These are phyloP conservation scores for Corythornis cristatus DNA, from an alignment of 2,113 vertebrate genomes.

Conservation along the genomic window DNA sequence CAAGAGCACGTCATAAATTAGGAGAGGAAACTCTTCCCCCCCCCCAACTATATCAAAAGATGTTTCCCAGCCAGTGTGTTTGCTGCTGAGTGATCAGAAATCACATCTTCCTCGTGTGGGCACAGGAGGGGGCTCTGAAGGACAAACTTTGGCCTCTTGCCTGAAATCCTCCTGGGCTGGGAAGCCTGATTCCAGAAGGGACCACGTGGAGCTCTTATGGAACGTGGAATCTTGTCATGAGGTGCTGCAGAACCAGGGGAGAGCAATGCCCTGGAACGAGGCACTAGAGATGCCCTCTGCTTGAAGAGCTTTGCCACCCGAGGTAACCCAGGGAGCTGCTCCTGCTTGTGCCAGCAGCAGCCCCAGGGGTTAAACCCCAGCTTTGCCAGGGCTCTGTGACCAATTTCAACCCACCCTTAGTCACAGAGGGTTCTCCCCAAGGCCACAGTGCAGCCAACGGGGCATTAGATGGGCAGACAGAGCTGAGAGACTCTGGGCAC, in stretches of 20 bases:
- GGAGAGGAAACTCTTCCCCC: not conserved
- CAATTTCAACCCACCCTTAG: too few species aligned
- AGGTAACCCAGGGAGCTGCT: too few species aligned
- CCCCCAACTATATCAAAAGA: not conserved
- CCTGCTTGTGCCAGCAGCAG: accelerated
- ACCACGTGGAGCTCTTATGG: not conserved
- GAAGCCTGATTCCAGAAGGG: not conserved
- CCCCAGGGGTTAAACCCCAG: too few species aligned
- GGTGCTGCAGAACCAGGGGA: too few species aligned
- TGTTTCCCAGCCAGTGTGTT: not conserved
- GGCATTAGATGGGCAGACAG: too few species aligned
- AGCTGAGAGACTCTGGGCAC: not conserved
- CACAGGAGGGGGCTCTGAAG: not conserved
- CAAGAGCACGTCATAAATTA: not conserved
- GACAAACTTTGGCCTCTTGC: not conserved
- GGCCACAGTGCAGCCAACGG: too few species aligned
- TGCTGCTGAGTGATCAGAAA: not conserved
- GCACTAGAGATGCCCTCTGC: too few species aligned
- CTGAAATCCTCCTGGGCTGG: not conserved
- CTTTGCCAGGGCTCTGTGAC: not conserved
- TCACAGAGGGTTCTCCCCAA: too few species aligned
- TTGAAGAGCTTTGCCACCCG: too few species aligned
- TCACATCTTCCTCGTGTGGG: not conserved
- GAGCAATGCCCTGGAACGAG: too few species aligned
- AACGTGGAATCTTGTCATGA: too few species aligned